Evolutionary conservation across 2,113 vertebrate genomes (phyloP).

Genomic region (Picathartes gymnocephalus): DNA sequence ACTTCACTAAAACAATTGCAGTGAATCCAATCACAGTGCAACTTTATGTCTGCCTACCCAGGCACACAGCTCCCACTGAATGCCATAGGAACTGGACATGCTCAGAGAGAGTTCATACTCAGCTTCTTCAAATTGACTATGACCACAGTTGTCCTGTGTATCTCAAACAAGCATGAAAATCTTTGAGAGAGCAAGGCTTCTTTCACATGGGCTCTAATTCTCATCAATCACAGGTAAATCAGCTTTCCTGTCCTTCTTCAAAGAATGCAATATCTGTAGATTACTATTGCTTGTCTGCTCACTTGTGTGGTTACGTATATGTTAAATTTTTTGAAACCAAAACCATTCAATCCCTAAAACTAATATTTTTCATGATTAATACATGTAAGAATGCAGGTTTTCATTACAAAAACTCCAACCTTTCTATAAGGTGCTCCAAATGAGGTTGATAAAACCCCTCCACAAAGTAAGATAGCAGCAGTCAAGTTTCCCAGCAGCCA

Average conservation of each 20-base stretch:
- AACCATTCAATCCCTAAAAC: not conserved
- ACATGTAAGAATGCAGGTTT: not conserved
- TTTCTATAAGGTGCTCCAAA: not conserved
- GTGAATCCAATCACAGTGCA: not conserved
- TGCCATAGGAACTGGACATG: not conserved
- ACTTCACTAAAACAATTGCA: not conserved
- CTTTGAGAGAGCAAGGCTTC: not conserved
- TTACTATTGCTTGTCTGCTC: not conserved
- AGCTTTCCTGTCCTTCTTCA: not conserved
- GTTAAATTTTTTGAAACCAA: not conserved
- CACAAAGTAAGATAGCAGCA: not conserved
- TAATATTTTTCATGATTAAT: not conserved
- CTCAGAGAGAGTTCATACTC: not conserved
- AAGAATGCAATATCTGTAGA: not conserved
- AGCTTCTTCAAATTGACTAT: not conserved
- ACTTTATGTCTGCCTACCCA: not conserved
- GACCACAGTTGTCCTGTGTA: not conserved
- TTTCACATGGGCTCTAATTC: not conserved
- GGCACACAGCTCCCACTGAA: not conserved
- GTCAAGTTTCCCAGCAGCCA: not conserved
- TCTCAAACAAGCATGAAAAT: not conserved
- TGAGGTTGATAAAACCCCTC: not conserved
- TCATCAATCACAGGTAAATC: not conserved
- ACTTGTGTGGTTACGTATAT: not conserved
- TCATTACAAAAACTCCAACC: not conserved